These are phyloP conservation scores for Caenorhabditis becei DNA, from an alignment of 2,888 invertebrate genomes.

Conservation along the genomic window DNA sequence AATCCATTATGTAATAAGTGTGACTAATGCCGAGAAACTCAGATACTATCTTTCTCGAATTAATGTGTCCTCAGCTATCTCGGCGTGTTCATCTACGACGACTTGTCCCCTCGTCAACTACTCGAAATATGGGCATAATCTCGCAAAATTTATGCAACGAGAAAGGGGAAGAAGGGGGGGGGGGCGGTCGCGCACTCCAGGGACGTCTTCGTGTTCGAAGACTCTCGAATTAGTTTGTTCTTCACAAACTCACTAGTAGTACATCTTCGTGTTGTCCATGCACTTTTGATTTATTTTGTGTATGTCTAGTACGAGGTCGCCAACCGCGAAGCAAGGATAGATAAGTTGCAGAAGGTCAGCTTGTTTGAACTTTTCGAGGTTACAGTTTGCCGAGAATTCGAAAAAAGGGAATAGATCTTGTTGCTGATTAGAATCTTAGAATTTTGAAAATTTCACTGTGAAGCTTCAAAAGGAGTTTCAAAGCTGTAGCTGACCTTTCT, in stretches of 20 bases:
- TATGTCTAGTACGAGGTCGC: not conserved
- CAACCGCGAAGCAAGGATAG: too few species aligned
- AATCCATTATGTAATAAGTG: constrained; percentile 51
- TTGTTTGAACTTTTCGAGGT: too few species aligned
- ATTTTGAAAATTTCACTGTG: too few species aligned
- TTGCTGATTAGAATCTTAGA: too few species aligned
- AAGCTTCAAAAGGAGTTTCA: too few species aligned
- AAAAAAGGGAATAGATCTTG: too few species aligned
- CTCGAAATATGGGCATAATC: constrained; percentile 59
- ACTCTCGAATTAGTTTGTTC: constrained; percentile 36
- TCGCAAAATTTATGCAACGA: constrained; percentile 46
- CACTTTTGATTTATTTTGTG: constrained; percentile 24
- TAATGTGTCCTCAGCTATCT: constrained; percentile 52
- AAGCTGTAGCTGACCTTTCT: too few species aligned
- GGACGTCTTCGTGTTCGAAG: constrained; percentile 37
- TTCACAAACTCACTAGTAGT: not conserved
- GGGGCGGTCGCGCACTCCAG: constrained; percentile 24
- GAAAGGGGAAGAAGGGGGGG: constrained; percentile 22
- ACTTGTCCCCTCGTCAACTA: constrained; percentile 38
- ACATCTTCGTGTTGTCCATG: not conserved
- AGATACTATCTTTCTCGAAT: constrained; percentile 57
- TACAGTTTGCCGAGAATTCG: too few species aligned
- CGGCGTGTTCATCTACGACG: constrained; percentile 39
- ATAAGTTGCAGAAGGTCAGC: too few species aligned
- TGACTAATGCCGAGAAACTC: constrained; percentile 45